These are phyloP conservation scores for Drosophila nebulosa DNA, from an alignment of 1,140 invertebrate genomes.

Conservation along the genomic window DNA sequence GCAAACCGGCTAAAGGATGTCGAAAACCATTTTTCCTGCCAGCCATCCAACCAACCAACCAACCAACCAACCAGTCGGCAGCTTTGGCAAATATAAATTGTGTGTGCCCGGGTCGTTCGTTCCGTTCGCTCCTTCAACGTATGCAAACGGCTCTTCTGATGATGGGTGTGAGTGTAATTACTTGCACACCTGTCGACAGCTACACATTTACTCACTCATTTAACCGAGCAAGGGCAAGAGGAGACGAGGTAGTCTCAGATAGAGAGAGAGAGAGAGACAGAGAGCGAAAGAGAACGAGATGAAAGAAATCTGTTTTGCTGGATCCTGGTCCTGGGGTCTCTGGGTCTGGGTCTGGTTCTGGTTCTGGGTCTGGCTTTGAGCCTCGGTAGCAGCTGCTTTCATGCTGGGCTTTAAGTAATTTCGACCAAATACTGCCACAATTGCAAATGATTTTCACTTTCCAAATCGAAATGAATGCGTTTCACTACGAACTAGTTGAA, in stretches of 20 bases:
- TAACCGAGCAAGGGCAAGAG: conserved; percentile 23
- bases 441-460: conserved; percentile 79
- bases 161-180: conserved; percentile 73
- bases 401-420: conserved; percentile 64
- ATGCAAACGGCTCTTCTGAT: conserved; percentile 34
- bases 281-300: too few relatives aligned
- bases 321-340: not conserved
- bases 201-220: conserved; percentile 77
- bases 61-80: conserved; percentile 20
- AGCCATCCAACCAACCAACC: conserved; percentile 18
- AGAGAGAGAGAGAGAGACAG: not conserved
- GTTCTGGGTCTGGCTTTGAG: too few relatives aligned
- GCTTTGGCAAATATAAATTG: conserved; percentile 77
- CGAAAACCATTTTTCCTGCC: conserved; percentile 64
- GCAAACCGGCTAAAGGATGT: conserved; percentile 46
- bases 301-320: not conserved
- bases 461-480: conserved; percentile 72
- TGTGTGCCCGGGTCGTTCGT: conserved; percentile 53
- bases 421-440: conserved; percentile 69
- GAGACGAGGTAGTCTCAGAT: not conserved
- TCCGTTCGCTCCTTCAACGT: conserved; percentile 33
- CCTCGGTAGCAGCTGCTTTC: conserved; percentile 12
- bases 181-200: conserved; percentile 78
- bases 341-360: not conserved
- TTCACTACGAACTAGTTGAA: conserved; percentile 43